These are phyloP conservation scores for Perognathus longimembris DNA, from an alignment of 2,113 vertebrate genomes.

Conservation along the genomic window DNA sequence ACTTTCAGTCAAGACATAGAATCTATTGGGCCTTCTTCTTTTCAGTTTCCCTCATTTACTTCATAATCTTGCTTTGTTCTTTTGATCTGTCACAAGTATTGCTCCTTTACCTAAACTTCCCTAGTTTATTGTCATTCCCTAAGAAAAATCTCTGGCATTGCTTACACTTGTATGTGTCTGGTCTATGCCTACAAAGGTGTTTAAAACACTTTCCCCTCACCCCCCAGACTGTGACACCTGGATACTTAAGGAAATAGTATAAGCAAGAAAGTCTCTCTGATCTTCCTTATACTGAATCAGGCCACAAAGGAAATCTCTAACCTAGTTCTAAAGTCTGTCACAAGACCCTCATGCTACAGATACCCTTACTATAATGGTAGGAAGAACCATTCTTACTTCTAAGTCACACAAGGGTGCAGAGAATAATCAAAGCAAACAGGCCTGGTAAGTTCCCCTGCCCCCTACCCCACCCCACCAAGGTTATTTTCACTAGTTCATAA, in stretches of 20 bases:
- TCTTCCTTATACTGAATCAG: neutral
- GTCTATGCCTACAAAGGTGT: neutral
- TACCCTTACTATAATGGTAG: fast-evolving
- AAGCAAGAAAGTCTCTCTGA: neutral
- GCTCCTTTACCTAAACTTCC: neutral
- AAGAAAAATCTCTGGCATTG: neutral
- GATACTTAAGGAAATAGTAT: neutral
- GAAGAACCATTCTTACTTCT: neutral
- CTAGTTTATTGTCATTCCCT: neutral
- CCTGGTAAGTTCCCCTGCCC: neutral
- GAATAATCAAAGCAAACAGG: neutral
- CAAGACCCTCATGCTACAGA: neutral
- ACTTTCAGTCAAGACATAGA: neutral
- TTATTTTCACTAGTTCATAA: neutral
- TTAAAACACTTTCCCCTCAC: neutral
- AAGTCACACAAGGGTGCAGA: neutral
- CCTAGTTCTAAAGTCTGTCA: neutral
- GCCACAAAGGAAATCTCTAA: neutral
- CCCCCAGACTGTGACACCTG: neutral
- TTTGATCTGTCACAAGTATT: neutral
- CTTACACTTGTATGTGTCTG: neutral
- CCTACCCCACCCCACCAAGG: too few species aligned
- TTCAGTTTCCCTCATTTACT: neutral
- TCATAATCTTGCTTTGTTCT: neutral
- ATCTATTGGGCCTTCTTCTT: neutral